Percentiles rank a stretch among this genome's conserved stretches.
Evolutionary conservation across 2,797 vertebrate species (phyloP).

Genomic region (Onychomys arenicola): DNA sequence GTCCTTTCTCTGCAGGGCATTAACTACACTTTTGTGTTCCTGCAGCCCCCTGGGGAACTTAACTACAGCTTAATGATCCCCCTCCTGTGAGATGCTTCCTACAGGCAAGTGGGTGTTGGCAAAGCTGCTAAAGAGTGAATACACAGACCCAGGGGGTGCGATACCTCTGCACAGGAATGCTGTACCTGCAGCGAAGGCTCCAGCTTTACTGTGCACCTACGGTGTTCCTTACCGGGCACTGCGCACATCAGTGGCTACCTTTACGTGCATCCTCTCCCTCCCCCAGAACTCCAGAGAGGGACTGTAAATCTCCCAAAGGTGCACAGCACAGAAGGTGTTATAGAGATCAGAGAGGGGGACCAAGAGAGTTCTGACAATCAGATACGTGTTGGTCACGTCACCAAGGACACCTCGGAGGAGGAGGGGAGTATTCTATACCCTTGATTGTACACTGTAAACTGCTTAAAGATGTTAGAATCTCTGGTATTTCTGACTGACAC

Average conservation of each 20-base stretch:
- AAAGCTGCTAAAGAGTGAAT: neutral
- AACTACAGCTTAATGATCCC: conserved; percentile 56
- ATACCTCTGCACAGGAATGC: neutral
- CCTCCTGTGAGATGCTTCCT: conserved; percentile 54
- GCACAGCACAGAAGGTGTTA: neutral
- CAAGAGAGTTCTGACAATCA: neutral
- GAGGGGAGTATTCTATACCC: neutral
- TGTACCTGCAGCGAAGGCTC: accelerated
- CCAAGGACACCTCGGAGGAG: neutral
- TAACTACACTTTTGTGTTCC: conserved; percentile 56
- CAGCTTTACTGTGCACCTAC: neutral
- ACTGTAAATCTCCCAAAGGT: neutral
- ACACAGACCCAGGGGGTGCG: neutral
- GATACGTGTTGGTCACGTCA: neutral
- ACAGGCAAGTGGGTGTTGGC: neutral
- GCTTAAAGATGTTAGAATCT: neutral
- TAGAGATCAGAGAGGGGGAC: neutral
- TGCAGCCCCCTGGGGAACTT: conserved; percentile 67
- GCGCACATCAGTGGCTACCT: neutral
- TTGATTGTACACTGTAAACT: neutral
- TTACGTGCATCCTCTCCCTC: neutral
- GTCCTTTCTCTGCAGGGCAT: conserved; percentile 57
- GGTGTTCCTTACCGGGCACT: neutral
- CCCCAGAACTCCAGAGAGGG: conserved; percentile 11
- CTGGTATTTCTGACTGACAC: neutral